Conservation (phyloP, 2,113 vertebrate genomes). For the Scatophagus argus region DNA sequence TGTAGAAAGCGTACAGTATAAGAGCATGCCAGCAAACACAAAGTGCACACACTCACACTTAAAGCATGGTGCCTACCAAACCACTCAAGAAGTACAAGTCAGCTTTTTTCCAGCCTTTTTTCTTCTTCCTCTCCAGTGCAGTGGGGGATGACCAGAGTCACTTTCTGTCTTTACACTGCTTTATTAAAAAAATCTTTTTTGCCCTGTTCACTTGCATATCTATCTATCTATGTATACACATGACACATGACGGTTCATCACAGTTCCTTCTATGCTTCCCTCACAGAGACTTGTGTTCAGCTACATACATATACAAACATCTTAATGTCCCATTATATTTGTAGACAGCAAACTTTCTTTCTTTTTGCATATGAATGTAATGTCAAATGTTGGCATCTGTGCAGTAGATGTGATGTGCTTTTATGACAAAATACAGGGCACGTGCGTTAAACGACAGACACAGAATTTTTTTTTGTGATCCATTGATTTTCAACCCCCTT, state of each 20-base stretch:
- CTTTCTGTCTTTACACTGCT: slow-evolving; percentile 18
- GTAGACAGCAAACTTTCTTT: not conserved
- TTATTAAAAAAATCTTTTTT: slow-evolving; percentile 15
- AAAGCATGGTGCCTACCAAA: slow-evolving; percentile 21
- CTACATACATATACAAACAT: not conserved
- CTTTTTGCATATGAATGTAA: not conserved
- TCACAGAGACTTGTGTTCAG: not conserved
- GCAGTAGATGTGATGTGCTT: slow-evolving; percentile 28
- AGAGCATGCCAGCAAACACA: slow-evolving; percentile 16
- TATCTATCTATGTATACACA: too few species aligned
- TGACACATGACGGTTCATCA: slow-evolving; percentile 40
- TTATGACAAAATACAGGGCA: slow-evolving; percentile 36
- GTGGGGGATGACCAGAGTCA: slow-evolving; percentile 13
- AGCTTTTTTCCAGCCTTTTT: slow-evolving; percentile 18
- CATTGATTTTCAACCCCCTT: slow-evolving; percentile 63
- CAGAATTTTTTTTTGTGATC: slow-evolving; percentile 61
- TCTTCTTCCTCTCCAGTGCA: slow-evolving; percentile 17
- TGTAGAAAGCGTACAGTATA: slow-evolving; percentile 8
- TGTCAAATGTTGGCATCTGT: slow-evolving; percentile 20
- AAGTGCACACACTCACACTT: slow-evolving; percentile 28
- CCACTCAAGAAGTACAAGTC: slow-evolving; percentile 31
- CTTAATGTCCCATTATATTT: not conserved
- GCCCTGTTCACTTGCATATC: not conserved
- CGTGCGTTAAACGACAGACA: slow-evolving; percentile 50
- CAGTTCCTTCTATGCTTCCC: slow-evolving; percentile 21